These are phyloP conservation scores for Chloroclystis v-ata DNA, from an alignment of 2,888 invertebrate species.

Conservation along the genomic window DNA sequence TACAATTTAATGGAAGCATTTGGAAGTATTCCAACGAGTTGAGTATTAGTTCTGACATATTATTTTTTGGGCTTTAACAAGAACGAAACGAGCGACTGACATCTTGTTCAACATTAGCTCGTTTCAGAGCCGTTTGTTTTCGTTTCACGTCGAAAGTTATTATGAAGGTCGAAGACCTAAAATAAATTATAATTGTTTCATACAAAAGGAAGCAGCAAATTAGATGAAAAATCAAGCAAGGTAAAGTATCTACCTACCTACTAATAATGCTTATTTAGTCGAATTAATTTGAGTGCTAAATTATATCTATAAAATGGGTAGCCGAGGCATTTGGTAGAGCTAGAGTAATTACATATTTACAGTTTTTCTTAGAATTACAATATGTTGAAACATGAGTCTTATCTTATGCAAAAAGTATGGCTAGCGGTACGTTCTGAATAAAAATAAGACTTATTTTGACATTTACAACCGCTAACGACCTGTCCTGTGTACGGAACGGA, in stretches of 20 bases:
- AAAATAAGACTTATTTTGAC: neutral
- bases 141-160: constrained; percentile 11
- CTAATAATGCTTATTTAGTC: no score
- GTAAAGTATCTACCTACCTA: neutral
- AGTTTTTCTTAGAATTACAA: no score
- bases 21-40: constrained; percentile 43
- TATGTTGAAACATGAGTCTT: no score
- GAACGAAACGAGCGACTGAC: constrained; percentile 29
- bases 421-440: neutral
- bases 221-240: constrained; percentile 16
- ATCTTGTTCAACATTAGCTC: constrained; percentile 17
- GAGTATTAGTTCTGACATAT: constrained; percentile 11
- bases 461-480: constrained; percentile 58
- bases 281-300: no score
- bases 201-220: constrained; percentile 29
- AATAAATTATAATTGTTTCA: constrained; percentile 8
- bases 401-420: neutral
- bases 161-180: constrained; percentile 5
- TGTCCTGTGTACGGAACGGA: constrained; percentile 47
- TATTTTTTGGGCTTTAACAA: constrained; percentile 22
- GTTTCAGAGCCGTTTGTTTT: neutral
- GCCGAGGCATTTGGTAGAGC: no score
- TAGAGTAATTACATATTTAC: neutral
- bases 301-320: no score
- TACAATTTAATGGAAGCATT: constrained; percentile 33